These are phyloP conservation scores for Moxostoma hubbsi DNA, from an alignment of 2,797 vertebrate genomes.

Conservation along the genomic window DNA sequence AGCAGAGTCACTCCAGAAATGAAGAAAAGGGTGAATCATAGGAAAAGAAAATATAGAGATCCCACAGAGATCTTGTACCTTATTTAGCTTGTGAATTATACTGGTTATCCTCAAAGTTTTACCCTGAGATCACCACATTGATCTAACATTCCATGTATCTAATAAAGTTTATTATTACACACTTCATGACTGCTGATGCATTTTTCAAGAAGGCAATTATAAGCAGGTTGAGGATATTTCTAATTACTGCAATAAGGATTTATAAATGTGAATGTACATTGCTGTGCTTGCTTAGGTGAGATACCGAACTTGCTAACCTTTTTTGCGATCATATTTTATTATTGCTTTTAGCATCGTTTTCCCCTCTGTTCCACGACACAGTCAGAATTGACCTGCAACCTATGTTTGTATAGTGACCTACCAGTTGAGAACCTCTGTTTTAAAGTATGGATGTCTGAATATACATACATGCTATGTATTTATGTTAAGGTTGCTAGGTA, in stretches of 20 bases:
- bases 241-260: not conserved
- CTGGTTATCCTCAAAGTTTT: not conserved
- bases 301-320: not conserved
- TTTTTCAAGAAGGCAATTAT: not conserved
- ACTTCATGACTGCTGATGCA: not conserved
- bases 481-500: conserved; percentile 14
- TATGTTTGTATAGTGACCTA: no score
- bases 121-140: not conserved
- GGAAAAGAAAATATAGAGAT: not conserved
- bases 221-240: not conserved
- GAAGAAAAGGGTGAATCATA: conserved; percentile 46
- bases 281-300: not conserved
- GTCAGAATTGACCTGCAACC: no score
- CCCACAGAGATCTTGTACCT: not conserved
- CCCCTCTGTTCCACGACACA: no score
- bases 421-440: no score
- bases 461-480: no score
- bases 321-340: no score
- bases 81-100: not conserved
- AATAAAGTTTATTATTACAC: not conserved
- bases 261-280: not conserved
- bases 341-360: no score
- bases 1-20: conserved; percentile 92
- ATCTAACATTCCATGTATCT: not conserved
- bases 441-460: no score